Conservation (phyloP, 2,888 invertebrate species). For the Amphipoea lucens region DNA sequence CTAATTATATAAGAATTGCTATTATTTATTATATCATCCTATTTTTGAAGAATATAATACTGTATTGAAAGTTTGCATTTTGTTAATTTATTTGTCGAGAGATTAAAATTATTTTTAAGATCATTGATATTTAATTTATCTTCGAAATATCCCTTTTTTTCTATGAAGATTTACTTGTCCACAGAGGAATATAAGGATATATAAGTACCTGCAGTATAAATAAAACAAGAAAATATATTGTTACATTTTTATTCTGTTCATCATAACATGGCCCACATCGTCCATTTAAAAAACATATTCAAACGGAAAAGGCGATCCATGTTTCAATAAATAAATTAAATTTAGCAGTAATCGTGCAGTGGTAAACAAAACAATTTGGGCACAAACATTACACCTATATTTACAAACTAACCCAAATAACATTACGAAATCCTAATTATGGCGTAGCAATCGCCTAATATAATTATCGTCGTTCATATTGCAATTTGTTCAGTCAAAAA, state of each 20-base stretch:
- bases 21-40: conserved; percentile 85
- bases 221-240: conserved; percentile 58
- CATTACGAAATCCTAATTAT: conserved; percentile 75
- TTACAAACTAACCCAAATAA: conserved; percentile 80
- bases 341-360: conserved; percentile 72
- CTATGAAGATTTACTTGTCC: too few relatives aligned
- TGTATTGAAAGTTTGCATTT: conserved; percentile 83
- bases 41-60: conserved; percentile 79
- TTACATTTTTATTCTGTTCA: conserved; percentile 77
- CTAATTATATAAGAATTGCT: conserved; percentile 74
- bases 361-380: conserved; percentile 77
- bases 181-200: too few relatives aligned
- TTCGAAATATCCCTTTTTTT: background rate
- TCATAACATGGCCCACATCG: conserved; percentile 85
- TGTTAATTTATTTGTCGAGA: conserved; percentile 89
- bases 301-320: conserved; percentile 90
- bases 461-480: too few relatives aligned
- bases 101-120: conserved; percentile 89
- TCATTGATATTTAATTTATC: conserved; percentile 65
- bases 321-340: conserved; percentile 84
- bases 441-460: conserved; percentile 66
- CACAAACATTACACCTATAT: conserved; percentile 80
- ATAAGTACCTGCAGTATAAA: conserved; percentile 45
- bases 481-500: too few relatives aligned
- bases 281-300: conserved; percentile 86